A percentile compares a stretch with the other conserved stretches of the same genome.
Conservation (phyloP, 92 coral and sea anemone species). For the Zoanthus sansibaricus region DNA sequence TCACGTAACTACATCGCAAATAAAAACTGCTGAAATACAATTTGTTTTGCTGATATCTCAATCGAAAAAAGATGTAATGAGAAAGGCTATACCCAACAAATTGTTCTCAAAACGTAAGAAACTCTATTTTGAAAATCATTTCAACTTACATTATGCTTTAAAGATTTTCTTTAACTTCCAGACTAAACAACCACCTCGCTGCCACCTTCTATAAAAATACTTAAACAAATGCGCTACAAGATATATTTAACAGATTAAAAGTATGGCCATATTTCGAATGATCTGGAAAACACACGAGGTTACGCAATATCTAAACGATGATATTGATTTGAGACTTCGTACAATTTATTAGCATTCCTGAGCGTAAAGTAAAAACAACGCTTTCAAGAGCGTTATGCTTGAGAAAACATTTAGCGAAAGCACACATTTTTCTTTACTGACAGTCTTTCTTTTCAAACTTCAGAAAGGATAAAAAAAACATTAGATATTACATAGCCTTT, state of each 20-base stretch:
- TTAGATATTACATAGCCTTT: background rate
- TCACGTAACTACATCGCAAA: too few species aligned
- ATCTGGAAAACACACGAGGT: background rate
- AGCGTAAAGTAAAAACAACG: conserved; percentile 1
- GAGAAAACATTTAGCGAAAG: background rate
- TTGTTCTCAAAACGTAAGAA: background rate
- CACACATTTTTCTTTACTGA: background rate
- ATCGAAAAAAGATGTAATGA: background rate
- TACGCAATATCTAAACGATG: too few species aligned
- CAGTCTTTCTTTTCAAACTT: background rate
- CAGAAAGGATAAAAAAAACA: too few species aligned
- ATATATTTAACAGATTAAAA: too few species aligned
- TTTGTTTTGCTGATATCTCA: background rate
- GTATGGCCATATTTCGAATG: background rate
- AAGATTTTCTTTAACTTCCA: background rate
- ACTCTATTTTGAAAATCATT: background rate
- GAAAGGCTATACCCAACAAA: background rate
- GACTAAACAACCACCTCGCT: background rate
- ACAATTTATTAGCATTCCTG: background rate
- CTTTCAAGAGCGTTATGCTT: background rate
- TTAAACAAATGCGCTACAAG: too few species aligned
- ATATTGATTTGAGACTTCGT: background rate
- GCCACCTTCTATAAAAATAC: background rate
- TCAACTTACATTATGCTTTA: background rate
- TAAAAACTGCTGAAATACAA: background rate